Base-by-base conservation (phyloP, 1,140 invertebrate genomes). In the Drosophila melanica region DNA sequence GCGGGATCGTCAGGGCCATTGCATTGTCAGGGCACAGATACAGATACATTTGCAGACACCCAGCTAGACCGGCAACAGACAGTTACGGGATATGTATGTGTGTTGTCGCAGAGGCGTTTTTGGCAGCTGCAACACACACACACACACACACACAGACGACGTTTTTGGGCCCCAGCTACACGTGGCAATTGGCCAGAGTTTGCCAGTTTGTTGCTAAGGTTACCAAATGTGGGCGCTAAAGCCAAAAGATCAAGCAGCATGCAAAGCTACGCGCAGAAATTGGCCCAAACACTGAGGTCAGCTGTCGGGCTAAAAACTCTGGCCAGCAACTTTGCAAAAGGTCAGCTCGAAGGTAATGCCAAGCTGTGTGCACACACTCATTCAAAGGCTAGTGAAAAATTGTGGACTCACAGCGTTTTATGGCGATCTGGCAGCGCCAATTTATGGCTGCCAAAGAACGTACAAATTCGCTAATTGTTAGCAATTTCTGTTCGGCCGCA, bases 1-100 rank as follows among this genome's bases (percentile, higher is more conserved):
- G 64, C 77, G 70, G 76, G 76, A 73, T 47, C 70, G 71, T 77
- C 75, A 77, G 58, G 65, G 66, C 68, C 76, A 77, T 18, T 50
- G 65, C 64, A 57, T 66, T 57, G 35, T 33, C 33, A 54, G 41
- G 39, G 20, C 12, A 48, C 10, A 44, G 57, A 35, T 42, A 47
- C 54, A 27, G 37, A 57, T 18, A 42, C 16, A 57, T 37, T 42
- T 20, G 20, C 14, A 45, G 44, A 18, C 7, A 45, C 5, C 27
- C 16, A 48, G 37, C 66, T 42, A 74, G 71, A 74, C 71, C 58
- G 71, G 66, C 71, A 63, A 74, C 71, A 74, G 71, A 74, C 71
- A 62, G 50, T 69, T 69, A 69, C 47, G 50, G 48, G 20, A 45
- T 67, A 53, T 47, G 53, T 63, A 35, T 23, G 53, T 63, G 27